Percentiles rank a stretch among this genome's conserved stretches.
Conservation (phyloP, 2,888 invertebrate species). For the Plagodis dolabraria region DNA sequence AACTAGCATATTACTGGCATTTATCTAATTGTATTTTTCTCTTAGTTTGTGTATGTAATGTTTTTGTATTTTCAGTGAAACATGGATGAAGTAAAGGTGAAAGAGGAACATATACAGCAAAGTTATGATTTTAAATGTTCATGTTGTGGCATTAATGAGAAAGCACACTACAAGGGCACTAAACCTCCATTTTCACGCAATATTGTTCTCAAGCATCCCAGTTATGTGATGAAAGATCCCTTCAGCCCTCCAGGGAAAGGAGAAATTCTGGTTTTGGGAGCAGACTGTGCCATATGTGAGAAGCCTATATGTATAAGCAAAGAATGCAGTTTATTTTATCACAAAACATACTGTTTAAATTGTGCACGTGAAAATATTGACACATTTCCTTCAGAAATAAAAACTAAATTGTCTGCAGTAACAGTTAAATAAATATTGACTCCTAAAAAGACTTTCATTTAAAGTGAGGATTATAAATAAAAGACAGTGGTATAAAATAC, state of each 20-base stretch:
- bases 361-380: slow-evolving; percentile 87
- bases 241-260: slow-evolving; percentile 90
- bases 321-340: slow-evolving; percentile 92
- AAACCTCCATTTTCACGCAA: slow-evolving; percentile 90
- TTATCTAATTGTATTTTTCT: too few species aligned
- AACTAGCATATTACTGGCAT: too few species aligned
- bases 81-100: slow-evolving; percentile 57
- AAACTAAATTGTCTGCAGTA: slow-evolving; percentile 83
- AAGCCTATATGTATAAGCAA: slow-evolving; percentile 89
- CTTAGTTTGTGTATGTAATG: too few species aligned
- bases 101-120: slow-evolving; percentile 51
- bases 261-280: slow-evolving; percentile 91
- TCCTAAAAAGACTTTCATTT: neutral
- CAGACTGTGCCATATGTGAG: slow-evolving; percentile 89
- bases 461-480: slow-evolving; percentile 40
- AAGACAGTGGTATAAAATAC: slow-evolving; percentile 73
- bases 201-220: slow-evolving; percentile 88
- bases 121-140: slow-evolving; percentile 86
- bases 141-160: slow-evolving; percentile 87
- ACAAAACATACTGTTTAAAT: slow-evolving; percentile 88
- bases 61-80: slow-evolving; percentile 50
- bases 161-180: slow-evolving; percentile 90
- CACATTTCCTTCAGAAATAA: slow-evolving; percentile 89
- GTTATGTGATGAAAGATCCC: slow-evolving; percentile 94
- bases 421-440: slow-evolving; percentile 53